phyloP scores from a whole-genome alignment of 1,140 invertebrate genomes.

The Drosophila lowei region DNA sequence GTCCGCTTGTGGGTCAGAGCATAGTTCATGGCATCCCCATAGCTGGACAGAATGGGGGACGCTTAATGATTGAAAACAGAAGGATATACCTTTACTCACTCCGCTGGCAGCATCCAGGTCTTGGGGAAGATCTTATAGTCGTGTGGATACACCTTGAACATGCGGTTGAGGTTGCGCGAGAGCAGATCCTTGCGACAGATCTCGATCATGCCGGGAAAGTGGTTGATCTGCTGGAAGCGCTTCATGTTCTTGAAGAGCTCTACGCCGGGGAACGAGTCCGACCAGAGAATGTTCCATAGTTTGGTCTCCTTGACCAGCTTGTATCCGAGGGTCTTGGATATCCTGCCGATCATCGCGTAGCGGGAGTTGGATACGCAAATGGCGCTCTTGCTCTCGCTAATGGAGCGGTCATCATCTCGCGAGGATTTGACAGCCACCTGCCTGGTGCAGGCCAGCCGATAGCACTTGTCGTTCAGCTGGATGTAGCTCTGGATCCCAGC shows the following conservation, averaged over 20 bases:
- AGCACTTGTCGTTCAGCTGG: slow-evolving; percentile 68
- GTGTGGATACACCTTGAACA: slow-evolving; percentile 92
- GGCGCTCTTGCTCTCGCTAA: slow-evolving; percentile 64
- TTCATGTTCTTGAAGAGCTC: slow-evolving; percentile 95
- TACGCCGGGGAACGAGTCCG: slow-evolving; percentile 91
- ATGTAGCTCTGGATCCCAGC: slow-evolving; percentile 49
- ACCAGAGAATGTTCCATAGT: slow-evolving; percentile 95
- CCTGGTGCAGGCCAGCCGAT: slow-evolving; percentile 57
- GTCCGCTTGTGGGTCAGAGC: slow-evolving; percentile 87
- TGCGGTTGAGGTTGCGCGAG: slow-evolving; percentile 92
- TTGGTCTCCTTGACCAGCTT: slow-evolving; percentile 91
- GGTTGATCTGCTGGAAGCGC: slow-evolving; percentile 94
- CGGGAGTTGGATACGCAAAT: slow-evolving; percentile 90
- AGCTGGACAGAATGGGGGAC: slow-evolving; percentile 34
- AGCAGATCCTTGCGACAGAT: slow-evolving; percentile 94
- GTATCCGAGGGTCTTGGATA: slow-evolving; percentile 90
- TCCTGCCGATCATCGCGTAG: slow-evolving; percentile 88
- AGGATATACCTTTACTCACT: slow-evolving; percentile 85
- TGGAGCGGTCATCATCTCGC: neutral
- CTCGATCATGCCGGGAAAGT: slow-evolving; percentile 96
- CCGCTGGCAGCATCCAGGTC: slow-evolving; percentile 96
- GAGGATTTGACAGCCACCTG: neutral
- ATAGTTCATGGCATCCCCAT: slow-evolving; percentile 77
- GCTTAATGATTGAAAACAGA: neutral
- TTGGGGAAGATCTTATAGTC: slow-evolving; percentile 96